phyloP scores from a whole-genome alignment of 2,797 vertebrate genomes.

The Melanotaenia pygmaea region DNA sequence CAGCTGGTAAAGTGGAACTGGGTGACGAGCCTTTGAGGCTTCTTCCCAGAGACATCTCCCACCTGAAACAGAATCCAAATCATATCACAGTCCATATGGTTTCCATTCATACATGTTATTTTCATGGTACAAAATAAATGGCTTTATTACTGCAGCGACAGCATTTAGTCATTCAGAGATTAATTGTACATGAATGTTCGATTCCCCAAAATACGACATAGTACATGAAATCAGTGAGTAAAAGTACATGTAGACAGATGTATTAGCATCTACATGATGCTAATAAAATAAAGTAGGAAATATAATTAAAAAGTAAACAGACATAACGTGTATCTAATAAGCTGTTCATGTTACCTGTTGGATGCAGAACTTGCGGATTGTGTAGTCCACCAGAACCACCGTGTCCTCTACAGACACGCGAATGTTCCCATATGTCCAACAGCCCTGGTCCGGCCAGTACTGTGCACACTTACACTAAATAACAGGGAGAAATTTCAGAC shows the following conservation, averaged over 20 bases:
- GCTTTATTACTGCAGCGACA: neutral
- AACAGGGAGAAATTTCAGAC: constrained; percentile 8
- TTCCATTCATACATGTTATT: neutral
- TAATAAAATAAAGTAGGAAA: no score
- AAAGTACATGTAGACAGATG: no score
- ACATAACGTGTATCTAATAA: neutral
- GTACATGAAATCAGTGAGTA: no score
- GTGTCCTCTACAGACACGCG: constrained; percentile 96
- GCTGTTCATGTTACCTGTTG: constrained; percentile 87
- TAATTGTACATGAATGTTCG: no score
- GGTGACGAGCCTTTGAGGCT: constrained; percentile 95
- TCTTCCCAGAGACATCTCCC: constrained; percentile 95
- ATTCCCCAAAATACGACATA: no score
- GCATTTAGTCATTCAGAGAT: neutral
- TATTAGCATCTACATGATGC: no score
- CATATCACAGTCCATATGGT: neutral
- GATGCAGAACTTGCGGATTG: constrained; percentile 98
- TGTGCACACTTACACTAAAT: constrained; percentile 97
- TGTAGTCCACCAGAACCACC: constrained; percentile 97
- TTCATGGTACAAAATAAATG: neutral
- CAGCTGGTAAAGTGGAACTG: constrained; percentile 99
- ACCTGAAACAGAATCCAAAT: constrained; percentile 79
- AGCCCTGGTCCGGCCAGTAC: constrained; percentile 99
- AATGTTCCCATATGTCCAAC: constrained; percentile 98
- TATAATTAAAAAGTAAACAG: no score